Percentiles rank a stretch among this genome's conserved stretches.
Evolutionary conservation across 2,888 invertebrate genomes (phyloP).

Genomic region (Napeogenes inachia): DNA sequence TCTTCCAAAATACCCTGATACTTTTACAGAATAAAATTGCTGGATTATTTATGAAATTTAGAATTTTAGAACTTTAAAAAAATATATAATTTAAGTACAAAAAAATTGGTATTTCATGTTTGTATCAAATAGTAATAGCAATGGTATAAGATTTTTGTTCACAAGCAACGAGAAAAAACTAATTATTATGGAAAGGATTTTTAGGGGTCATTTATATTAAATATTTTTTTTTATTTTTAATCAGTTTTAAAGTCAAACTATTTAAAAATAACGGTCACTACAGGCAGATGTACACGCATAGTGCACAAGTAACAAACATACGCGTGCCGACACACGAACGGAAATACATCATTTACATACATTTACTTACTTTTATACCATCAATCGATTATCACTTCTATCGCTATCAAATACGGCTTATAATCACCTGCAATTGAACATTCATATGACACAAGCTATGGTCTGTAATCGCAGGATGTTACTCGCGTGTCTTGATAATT

Average conservation of each 20-base stretch:
- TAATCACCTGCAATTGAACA: constrained; percentile 29
- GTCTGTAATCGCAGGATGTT: constrained; percentile 43
- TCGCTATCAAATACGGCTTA: background rate
- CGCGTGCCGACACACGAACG: constrained; percentile 69
- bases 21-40: no score
- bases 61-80: no score
- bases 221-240: background rate
- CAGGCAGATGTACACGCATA: constrained; percentile 47
- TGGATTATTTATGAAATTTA: no score
- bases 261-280: constrained; percentile 44
- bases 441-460: constrained; percentile 40
- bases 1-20: no score
- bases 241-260: constrained; percentile 26
- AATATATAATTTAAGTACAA: no score
- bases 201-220: no score
- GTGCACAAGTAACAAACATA: constrained; percentile 41
- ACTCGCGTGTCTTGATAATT: background rate
- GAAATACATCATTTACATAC: constrained; percentile 65
- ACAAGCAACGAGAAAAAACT: no score
- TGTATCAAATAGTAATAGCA: no score
- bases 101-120: no score
- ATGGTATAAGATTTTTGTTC: no score
- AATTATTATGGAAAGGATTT: no score
- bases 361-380: constrained; percentile 16
- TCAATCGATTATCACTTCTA: background rate